These are phyloP conservation scores for Gymnobelideus leadbeateri DNA, from an alignment of 2,113 vertebrate species.

Conservation along the genomic window DNA sequence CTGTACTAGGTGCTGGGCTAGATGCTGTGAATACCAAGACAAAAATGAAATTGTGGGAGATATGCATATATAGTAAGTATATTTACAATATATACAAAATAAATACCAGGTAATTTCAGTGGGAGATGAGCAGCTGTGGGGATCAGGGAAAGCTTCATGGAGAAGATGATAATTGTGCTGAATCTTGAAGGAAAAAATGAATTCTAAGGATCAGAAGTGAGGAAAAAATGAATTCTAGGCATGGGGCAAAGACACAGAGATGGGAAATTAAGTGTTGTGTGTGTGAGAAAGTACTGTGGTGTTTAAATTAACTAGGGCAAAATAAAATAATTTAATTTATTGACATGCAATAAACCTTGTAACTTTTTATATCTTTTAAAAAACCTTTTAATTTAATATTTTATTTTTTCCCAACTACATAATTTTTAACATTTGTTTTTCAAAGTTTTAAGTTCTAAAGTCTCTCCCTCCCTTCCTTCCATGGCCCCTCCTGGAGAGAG, in stretches of 20 bases:
- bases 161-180: background rate
- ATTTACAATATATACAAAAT: background rate
- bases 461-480: background rate
- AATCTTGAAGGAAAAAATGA: background rate
- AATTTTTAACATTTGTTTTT: background rate
- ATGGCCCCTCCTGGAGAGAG: background rate
- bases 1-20: background rate
- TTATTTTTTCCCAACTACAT: background rate
- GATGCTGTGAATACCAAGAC: background rate
- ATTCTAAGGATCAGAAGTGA: background rate
- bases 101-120: background rate
- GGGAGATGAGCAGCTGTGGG: background rate
- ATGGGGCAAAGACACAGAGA: background rate
- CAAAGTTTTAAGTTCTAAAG: background rate
- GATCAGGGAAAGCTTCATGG: background rate
- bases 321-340: background rate
- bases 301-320: background rate
- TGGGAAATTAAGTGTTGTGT: background rate
- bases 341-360: background rate
- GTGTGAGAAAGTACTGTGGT: background rate
- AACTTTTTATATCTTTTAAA: background rate
- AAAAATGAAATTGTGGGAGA: background rate
- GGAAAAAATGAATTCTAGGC: no score
- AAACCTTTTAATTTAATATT: background rate
- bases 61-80: background rate